phyloP scores from a whole-genome alignment of 2,113 vertebrate genomes.

The Rafetus swinhoei region DNA sequence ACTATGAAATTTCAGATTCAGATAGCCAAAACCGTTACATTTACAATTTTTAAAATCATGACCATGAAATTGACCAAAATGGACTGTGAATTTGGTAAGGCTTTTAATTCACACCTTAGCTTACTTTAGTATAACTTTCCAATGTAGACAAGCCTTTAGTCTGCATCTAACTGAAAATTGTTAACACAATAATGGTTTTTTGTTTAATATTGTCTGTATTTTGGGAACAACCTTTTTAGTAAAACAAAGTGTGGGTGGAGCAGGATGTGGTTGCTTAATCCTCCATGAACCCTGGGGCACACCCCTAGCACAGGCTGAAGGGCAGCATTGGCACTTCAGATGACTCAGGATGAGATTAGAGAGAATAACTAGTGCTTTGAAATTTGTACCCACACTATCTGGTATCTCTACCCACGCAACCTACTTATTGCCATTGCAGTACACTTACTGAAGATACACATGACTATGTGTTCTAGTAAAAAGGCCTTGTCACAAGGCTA shows the following conservation, averaged over 20 bases:
- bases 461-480: background rate
- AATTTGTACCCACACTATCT: background rate
- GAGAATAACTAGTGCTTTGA: background rate
- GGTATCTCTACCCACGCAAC: background rate
- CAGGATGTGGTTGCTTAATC: background rate
- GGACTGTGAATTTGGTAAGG: too few relatives aligned
- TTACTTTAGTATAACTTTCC: background rate
- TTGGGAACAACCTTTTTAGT: background rate
- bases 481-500: background rate
- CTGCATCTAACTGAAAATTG: background rate
- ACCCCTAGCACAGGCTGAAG: background rate
- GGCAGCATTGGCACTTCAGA: background rate
- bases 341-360: background rate
- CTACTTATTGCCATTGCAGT: background rate
- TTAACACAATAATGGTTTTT: background rate
- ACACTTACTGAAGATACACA: background rate
- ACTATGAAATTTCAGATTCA: too few relatives aligned
- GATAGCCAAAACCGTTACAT: too few relatives aligned
- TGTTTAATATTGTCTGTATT: background rate
- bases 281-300: background rate
- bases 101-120: background rate
- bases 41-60: too few relatives aligned
- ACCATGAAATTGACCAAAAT: too few relatives aligned
- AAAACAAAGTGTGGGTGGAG: background rate
- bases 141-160: background rate